Percentiles rank a stretch among this genome's conserved stretches.
phyloP scores from a whole-genome alignment of 2,888 invertebrate species.

The Ophion obscuratus region DNA sequence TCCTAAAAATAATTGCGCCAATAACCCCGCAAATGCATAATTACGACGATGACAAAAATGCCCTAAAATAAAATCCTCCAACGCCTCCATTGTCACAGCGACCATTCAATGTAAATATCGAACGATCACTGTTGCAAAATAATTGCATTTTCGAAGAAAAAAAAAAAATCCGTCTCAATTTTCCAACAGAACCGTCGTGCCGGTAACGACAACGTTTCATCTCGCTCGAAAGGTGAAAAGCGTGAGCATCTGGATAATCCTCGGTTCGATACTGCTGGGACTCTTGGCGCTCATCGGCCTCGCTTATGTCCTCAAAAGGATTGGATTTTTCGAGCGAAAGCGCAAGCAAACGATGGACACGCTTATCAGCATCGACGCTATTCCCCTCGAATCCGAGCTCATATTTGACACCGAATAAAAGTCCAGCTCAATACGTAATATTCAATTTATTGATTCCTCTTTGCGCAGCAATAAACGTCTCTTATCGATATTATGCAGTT shows the following conservation, averaged over 20 bases:
- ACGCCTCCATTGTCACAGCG: no score
- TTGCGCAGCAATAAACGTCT: slow-evolving; percentile 5
- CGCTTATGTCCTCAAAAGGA: slow-evolving; percentile 64
- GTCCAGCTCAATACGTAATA: background rate
- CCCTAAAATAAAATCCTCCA: no score
- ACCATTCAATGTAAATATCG: no score
- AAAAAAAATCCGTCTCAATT: background rate
- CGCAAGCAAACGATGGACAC: slow-evolving; percentile 64
- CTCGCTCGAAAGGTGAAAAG: slow-evolving; percentile 56
- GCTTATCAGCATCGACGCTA: slow-evolving; percentile 56
- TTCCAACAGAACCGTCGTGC: slow-evolving; percentile 59
- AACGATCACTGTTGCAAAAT: background rate
- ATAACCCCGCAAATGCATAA: no score
- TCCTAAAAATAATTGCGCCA: no score
- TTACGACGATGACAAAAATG: no score
- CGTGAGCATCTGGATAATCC: slow-evolving; percentile 73
- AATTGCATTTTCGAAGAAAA: background rate
- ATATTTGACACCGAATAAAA: slow-evolving; percentile 30
- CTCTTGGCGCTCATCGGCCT: slow-evolving; percentile 69
- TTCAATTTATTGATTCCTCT: slow-evolving; percentile 8
- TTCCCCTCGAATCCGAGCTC: slow-evolving; percentile 27
- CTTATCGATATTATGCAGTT: background rate
- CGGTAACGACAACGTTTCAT: slow-evolving; percentile 72
- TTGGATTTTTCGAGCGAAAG: slow-evolving; percentile 69
- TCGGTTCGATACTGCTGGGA: slow-evolving; percentile 73